Conservation (phyloP, 2,888 invertebrate genomes). For the Panopea generosa region DNA sequence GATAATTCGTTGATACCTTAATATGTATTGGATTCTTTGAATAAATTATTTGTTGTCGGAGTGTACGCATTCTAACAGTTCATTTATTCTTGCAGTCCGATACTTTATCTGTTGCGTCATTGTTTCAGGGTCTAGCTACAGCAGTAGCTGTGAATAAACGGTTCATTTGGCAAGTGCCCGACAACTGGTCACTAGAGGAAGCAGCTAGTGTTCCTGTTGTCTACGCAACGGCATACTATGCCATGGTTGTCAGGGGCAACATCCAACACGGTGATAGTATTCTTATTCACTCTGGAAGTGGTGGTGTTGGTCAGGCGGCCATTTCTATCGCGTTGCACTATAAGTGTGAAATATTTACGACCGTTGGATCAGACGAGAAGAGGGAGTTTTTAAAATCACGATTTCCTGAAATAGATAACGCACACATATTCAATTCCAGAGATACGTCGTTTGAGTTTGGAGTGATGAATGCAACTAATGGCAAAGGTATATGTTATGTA, state of each 20-base stretch:
- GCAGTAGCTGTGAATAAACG: slow-evolving; percentile 93
- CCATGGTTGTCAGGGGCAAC: slow-evolving; percentile 94
- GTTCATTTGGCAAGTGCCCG: slow-evolving; percentile 92
- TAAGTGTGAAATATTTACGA: slow-evolving; percentile 92
- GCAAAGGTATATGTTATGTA: slow-evolving; percentile 87
- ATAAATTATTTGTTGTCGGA: no score
- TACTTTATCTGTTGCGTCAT: no score
- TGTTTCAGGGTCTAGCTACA: slow-evolving; percentile 89
- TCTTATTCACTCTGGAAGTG: slow-evolving; percentile 97
- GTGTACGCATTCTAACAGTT: no score
- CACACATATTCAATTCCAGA: slow-evolving; percentile 95
- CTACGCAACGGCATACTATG: slow-evolving; percentile 95
- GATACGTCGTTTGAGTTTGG: slow-evolving; percentile 96
- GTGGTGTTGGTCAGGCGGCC: slow-evolving; percentile 98
- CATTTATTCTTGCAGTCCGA: no score
- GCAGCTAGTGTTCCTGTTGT: slow-evolving; percentile 98
- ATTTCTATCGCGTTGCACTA: slow-evolving; percentile 96
- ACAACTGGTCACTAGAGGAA: slow-evolving; percentile 94
- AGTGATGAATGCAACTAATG: slow-evolving; percentile 93
- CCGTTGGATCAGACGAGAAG: slow-evolving; percentile 94
- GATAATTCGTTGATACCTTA: no score
- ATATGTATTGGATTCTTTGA: no score
- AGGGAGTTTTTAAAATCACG: slow-evolving; percentile 93
- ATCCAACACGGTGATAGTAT: slow-evolving; percentile 93
- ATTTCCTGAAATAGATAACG: slow-evolving; percentile 93